A percentile compares a stretch with the other conserved stretches of the same genome.
These are phyloP conservation scores for Flabesymbios commensalis DNA, from an alignment of 2,888 invertebrate species.

Conservation along the genomic window DNA sequence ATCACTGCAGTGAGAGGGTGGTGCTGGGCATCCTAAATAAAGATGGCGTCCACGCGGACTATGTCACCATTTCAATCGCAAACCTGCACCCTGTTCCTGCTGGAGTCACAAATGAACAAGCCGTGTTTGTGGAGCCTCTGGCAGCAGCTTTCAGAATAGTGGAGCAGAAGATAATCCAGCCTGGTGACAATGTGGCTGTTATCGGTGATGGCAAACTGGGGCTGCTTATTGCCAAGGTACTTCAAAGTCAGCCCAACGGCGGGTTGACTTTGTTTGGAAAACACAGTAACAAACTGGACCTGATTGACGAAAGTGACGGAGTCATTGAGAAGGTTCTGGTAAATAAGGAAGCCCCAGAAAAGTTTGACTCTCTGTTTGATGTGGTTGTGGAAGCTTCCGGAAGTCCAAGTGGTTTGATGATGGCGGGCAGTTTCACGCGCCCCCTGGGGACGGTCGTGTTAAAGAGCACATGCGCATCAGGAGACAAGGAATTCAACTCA, in stretches of 20 bases:
- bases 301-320: constrained; percentile 3
- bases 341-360: background rate
- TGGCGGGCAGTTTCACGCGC: constrained; percentile 14
- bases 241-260: background rate
- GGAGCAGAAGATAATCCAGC: constrained; percentile 20
- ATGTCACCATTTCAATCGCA: constrained; percentile 21
- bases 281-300: constrained; percentile 17
- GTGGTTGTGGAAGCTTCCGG: constrained; percentile 30
- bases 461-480: constrained; percentile 30
- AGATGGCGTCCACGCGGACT: constrained; percentile 26
- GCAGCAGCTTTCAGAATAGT: constrained; percentile 33
- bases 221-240: constrained; percentile 21
- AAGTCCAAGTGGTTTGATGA: constrained; percentile 15
- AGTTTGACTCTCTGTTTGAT: constrained; percentile 9
- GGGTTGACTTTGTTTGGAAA: constrained; percentile 17
- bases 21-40: constrained; percentile 32
- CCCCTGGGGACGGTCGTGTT: constrained; percentile 31
- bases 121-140: constrained; percentile 32
- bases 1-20: constrained; percentile 26
- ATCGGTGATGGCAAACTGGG: constrained; percentile 35
- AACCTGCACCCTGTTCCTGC: constrained; percentile 27
- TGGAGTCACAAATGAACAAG: constrained; percentile 19
- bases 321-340: constrained; percentile 1
- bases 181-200: constrained; percentile 19
- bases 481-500: constrained; percentile 13